These are phyloP conservation scores for Syncerus caffer DNA, from an alignment of 2,797 vertebrate genomes.

Conservation along the genomic window DNA sequence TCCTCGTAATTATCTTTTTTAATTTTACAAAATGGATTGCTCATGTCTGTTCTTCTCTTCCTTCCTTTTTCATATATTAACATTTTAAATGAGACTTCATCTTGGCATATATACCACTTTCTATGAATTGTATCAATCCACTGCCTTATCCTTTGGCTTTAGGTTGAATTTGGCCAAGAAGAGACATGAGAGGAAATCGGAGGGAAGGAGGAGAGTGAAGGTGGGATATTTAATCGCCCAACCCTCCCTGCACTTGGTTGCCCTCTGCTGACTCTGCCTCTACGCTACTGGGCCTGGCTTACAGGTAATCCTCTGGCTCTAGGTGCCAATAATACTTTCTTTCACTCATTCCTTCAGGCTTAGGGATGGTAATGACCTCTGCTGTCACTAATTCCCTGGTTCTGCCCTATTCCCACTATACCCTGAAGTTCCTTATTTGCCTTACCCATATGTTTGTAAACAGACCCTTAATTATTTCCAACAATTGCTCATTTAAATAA, in stretches of 20 bases:
- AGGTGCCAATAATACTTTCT: too few species aligned
- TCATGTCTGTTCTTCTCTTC: neutral
- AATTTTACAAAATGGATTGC: neutral
- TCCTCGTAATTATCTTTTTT: neutral
- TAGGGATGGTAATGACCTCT: neutral
- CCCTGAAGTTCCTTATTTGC: neutral
- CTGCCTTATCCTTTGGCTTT: neutral
- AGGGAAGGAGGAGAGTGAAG: neutral
- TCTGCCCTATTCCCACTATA: neutral
- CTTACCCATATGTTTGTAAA: neutral
- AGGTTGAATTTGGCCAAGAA: neutral
- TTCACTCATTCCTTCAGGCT: neutral
- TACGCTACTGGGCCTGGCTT: neutral
- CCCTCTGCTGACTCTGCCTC: neutral
- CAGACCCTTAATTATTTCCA: neutral
- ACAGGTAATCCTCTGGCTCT: neutral
- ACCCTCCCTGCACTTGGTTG: neutral
- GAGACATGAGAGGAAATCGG: neutral
- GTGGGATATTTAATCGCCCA: neutral
- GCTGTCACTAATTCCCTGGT: neutral
- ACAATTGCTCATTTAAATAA: neutral
- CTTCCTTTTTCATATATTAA: neutral
- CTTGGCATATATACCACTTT: neutral
- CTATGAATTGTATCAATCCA: neutral
- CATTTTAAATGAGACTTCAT: neutral